Evolutionary conservation across 2,888 invertebrate genomes (phyloP).

Genomic region (Monopis laevigella): DNA sequence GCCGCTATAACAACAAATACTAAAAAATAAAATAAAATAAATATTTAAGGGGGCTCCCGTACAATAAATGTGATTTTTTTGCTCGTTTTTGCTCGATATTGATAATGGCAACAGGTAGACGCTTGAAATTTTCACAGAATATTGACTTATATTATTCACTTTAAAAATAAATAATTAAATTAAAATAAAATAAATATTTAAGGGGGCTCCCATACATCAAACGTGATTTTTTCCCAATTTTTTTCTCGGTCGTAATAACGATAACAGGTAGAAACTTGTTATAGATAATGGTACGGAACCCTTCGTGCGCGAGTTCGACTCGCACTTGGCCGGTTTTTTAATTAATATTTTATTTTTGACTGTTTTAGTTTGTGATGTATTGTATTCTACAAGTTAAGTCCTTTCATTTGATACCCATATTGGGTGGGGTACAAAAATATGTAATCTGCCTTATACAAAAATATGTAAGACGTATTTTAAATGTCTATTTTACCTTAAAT

Average conservation of each 20-base stretch:
- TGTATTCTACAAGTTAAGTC: slow-evolving; percentile 3
- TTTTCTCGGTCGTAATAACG: not conserved
- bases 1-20: not conserved
- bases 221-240: not conserved
- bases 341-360: not conserved
- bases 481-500: no score
- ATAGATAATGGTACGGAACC: not conserved
- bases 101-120: slow-evolving; percentile 8
- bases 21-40: no score
- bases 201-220: slow-evolving; percentile 2
- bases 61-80: slow-evolving; percentile 9
- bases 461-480: no score
- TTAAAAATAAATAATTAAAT: slow-evolving; percentile 11
- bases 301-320: not conserved
- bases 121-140: slow-evolving; percentile 9
- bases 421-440: not conserved
- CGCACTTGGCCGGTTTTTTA: not conserved
- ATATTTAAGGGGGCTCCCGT: slow-evolving; percentile 8
- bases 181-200: slow-evolving; percentile 5
- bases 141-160: slow-evolving; percentile 9
- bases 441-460: not conserved
- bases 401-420: slow-evolving; percentile 8
- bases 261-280: not conserved
- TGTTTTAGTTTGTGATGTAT: not conserved
- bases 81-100: slow-evolving; percentile 7